Evolutionary conservation across 2,888 invertebrate genomes (phyloP), one percentile per base, ranked within the genome.

Genomic region (Aphelenchoides bicaudatus): DNA sequence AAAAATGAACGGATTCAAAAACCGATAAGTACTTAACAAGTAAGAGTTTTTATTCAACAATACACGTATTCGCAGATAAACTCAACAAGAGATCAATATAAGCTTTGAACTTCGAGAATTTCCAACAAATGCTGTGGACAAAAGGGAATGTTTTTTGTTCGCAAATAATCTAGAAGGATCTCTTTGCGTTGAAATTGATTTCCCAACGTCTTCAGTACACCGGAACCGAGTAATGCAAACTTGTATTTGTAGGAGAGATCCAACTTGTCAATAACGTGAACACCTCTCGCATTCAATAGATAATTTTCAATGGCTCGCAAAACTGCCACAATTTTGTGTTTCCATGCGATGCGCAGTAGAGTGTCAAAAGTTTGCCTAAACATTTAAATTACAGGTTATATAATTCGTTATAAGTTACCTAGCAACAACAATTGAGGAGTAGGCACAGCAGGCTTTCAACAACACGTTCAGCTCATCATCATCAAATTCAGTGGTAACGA

Each of bases 211-310:
- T 54, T 43, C 13, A 61, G 27, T 21, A 43, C 16, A 21, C 37
- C 43, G 23, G 47, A 31, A 13, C 51, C 52, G 19, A 56, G 25
- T 19, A 56, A 25, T 8, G 53, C 50, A 25, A 28, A 23, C 23
- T 56, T 34, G 21, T 52, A 59, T 16, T 59, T 25, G 21, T 58
- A 13, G 6, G 71, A 59, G 38, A 56, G 60, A 54, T 71, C 72
- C 25, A 73, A 50, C 30, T 68, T 65, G 39, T 66, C 29, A 30
- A 73, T 68, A 25, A 63, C 62, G 55, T 74, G 72, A 21, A 75
- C 60, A 31, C 47, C 39, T 25, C 60, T 54, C 19, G 58, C 50
- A 4, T 67, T 62, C 39, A 68, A 55, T 6, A 73, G 54, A 47
- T 56, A 75, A 1, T 47, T 31, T 48, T 75, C 74, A 10, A 72